These are phyloP conservation scores for Heliconius nattereri DNA, from an alignment of 1,140 invertebrate species.

Conservation along the genomic window DNA sequence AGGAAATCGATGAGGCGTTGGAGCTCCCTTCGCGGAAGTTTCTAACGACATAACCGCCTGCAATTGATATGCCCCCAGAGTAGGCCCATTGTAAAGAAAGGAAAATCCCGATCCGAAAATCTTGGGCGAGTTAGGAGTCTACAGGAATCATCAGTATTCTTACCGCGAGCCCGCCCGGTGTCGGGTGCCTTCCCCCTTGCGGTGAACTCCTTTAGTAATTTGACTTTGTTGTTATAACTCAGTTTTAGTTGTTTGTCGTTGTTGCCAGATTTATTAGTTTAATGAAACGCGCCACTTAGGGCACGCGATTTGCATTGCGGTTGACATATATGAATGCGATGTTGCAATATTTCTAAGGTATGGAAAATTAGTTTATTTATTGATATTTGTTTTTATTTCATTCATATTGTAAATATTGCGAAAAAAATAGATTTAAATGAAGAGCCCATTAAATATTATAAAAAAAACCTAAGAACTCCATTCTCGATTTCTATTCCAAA, in stretches of 20 bases:
- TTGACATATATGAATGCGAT: conserved; percentile 21
- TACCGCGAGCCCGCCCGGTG: conserved; percentile 61
- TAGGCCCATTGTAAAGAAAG: conserved; percentile 81
- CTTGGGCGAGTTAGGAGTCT: conserved; percentile 75
- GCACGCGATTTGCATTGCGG: conserved; percentile 35
- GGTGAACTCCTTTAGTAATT: conserved; percentile 80
- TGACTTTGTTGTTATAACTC: conserved; percentile 81
- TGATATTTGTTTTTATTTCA: not conserved
- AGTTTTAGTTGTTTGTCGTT: conserved; percentile 79
- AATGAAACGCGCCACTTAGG: conserved; percentile 62
- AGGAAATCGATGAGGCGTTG: conserved; percentile 72
- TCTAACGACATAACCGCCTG: conserved; percentile 81
- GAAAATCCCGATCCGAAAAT: conserved; percentile 80
- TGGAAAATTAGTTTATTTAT: not conserved
- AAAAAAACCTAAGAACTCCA: not conserved
- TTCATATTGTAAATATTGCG: too few relatives aligned
- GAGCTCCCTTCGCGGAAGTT: conserved; percentile 70
- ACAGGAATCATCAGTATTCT: conserved; percentile 71
- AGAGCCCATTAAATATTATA: not conserved
- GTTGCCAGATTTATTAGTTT: conserved; percentile 77
- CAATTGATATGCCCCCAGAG: conserved; percentile 81
- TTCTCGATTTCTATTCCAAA: conserved; percentile 3
- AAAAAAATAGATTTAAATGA: not conserved
- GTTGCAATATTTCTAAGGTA: not conserved
- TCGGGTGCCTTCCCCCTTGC: conserved; percentile 63